Evolutionary conservation across 2,888 invertebrate genomes (phyloP).

Genomic region (Hermodice carunculata): DNA sequence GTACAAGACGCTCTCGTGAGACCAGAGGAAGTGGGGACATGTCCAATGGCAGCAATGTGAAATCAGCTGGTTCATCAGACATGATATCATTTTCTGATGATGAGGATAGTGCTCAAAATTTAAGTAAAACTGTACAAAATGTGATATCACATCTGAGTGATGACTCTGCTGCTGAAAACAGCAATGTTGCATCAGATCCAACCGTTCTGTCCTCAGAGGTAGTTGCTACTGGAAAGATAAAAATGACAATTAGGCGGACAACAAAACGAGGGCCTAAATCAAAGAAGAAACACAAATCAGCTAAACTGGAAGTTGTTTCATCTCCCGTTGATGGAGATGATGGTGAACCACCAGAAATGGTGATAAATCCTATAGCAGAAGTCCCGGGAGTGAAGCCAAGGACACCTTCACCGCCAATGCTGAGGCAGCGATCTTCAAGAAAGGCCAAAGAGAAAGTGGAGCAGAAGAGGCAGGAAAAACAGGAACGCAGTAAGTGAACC

Average conservation of each 20-base stretch:
- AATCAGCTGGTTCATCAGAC: neutral
- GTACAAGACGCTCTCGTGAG: conserved; percentile 38
- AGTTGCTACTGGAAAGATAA: too few species aligned
- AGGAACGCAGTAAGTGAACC: conserved; percentile 43
- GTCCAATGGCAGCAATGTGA: neutral
- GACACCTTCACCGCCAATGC: conserved; percentile 43
- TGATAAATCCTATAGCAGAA: too few species aligned
- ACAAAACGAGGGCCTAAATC: too few species aligned
- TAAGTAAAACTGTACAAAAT: conserved; percentile 44
- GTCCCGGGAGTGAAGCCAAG: conserved; percentile 40
- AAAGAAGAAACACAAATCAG: too few species aligned
- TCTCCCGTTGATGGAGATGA: too few species aligned
- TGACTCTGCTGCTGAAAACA: conserved; percentile 38
- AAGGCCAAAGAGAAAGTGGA: conserved; percentile 36
- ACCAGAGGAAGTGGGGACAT: neutral
- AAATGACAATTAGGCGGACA: too few species aligned
- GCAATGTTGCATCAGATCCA: neutral
- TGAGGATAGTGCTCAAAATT: conserved; percentile 41
- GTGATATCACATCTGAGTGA: conserved; percentile 47
- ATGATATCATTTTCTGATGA: conserved; percentile 50
- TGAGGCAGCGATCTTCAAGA: conserved; percentile 20
- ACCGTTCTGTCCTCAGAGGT: too few species aligned
- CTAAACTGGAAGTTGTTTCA: too few species aligned
- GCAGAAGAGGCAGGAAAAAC: conserved; percentile 43
- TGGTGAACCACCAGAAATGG: too few species aligned